Evolutionary conservation across 2,797 vertebrate species (phyloP), one percentile per base, ranked within the genome.

Genomic region (Sebastes matsubarae): DNA sequence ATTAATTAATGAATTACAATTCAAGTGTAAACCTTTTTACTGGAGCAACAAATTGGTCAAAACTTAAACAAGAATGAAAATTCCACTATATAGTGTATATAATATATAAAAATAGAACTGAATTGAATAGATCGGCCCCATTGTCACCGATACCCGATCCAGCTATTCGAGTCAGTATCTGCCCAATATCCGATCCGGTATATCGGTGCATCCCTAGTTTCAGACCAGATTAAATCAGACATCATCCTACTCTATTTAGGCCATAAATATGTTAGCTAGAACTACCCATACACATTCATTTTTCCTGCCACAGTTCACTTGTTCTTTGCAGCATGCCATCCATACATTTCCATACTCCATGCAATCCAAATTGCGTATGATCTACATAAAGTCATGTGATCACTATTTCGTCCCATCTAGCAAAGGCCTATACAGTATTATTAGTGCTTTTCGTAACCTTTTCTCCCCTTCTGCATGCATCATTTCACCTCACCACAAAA

Each of bases 161-260:
- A 50, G 46, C 18, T 50, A 50, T 50, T 50, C 18, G 46, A 50
- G 46, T 50, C 46, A 20, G 46, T 50, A 50, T 20, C 46, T 18
- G 46, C 46, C 46, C 3, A 8, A 50, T 50, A 50, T 50, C 46
- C 18, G 18, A 50, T 20, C 16, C 2, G 18, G 18, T 50, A 20
- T 50, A 50, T 50, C 18, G 46, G 18, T 20, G 7, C 46, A 50
- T 50, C 18, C 46, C 46, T 72, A 1, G 16, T 59, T 80, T 54
- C 1, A 16, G 5, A 55, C 16, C 8, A 13, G 12, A 36, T 70
- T 24, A 36, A 42, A 67, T 63, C 59, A 70, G 63, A 81, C 79
- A 75, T 82, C 73, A 75, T 80, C 82, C 74, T 70, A 5, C 76
- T 80, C 71, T 25, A 29, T 75, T 72, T 20, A 50, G 32, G 8